These are phyloP conservation scores for Ceriagrion tenellum DNA, from an alignment of 2,888 invertebrate species.

Conservation along the genomic window DNA sequence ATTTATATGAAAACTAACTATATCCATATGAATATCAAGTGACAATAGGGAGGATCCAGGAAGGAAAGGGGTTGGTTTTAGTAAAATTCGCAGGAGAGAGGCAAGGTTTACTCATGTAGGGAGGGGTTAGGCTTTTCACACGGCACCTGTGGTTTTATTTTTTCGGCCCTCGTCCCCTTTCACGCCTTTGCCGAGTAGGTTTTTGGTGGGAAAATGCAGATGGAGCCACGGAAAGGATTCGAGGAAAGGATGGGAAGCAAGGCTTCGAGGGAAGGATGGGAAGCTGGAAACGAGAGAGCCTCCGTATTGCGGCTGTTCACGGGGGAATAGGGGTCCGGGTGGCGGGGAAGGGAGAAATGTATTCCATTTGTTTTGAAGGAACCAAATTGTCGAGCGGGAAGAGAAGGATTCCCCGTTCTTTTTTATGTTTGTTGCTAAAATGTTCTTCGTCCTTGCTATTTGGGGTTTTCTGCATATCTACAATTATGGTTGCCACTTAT, in stretches of 20 bases:
- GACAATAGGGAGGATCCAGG: background rate
- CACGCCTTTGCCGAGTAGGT: background rate
- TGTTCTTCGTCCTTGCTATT: too few species aligned
- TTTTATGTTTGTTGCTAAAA: too few species aligned
- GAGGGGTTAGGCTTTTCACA: background rate
- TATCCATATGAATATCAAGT: too few species aligned
- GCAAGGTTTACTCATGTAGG: background rate
- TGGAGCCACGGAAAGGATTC: background rate
- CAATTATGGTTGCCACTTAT: too few species aligned
- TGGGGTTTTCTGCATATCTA: too few species aligned
- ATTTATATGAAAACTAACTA: too few species aligned
- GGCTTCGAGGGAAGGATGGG: background rate
- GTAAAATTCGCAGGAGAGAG: background rate
- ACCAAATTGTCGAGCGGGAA: too few species aligned
- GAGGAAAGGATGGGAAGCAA: background rate
- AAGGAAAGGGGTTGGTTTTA: background rate
- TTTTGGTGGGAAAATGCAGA: conserved; percentile 40
- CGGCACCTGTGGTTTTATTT: conserved; percentile 8
- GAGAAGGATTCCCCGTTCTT: too few species aligned
- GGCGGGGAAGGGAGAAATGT: background rate
- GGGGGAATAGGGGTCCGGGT: background rate
- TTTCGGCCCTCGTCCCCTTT: background rate
- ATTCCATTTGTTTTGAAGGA: too few species aligned
- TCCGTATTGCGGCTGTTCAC: background rate
- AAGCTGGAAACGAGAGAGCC: background rate